phyloP scores from a whole-genome alignment of 2,113 vertebrate species.

The Boulengeromyrus knoepffleri region DNA sequence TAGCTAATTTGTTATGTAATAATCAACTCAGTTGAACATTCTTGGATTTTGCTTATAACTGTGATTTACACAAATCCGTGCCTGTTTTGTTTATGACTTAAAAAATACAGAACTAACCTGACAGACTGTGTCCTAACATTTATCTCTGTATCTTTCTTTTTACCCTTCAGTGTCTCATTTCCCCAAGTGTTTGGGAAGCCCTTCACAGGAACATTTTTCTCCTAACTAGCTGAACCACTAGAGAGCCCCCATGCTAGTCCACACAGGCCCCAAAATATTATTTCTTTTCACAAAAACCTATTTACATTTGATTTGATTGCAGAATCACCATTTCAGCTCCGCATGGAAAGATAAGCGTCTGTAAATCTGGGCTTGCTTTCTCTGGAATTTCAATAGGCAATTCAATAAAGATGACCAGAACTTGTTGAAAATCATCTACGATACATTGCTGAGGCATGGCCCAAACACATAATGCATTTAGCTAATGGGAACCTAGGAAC shows the following conservation, averaged over 20 bases:
- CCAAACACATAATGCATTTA: neutral
- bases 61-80: neutral
- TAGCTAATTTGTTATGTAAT: neutral
- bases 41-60: neutral
- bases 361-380: neutral
- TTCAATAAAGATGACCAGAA: neutral
- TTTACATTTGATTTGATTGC: neutral
- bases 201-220: neutral
- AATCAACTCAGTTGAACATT: neutral
- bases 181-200: neutral
- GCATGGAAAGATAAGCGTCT: neutral
- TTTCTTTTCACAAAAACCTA: neutral
- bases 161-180: neutral
- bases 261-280: neutral
- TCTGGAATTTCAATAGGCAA: neutral
- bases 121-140: neutral
- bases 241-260: neutral
- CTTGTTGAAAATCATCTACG: neutral
- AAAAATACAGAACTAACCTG: neutral
- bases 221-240: neutral
- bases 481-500: neutral
- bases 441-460: neutral
- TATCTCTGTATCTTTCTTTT: neutral
- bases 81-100: neutral
- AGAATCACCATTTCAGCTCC: neutral